Percentiles rank a stretch among this genome's conserved stretches.
Evolutionary conservation across 2,797 vertebrate species (phyloP).

Genomic region (Scleropages formosus): DNA sequence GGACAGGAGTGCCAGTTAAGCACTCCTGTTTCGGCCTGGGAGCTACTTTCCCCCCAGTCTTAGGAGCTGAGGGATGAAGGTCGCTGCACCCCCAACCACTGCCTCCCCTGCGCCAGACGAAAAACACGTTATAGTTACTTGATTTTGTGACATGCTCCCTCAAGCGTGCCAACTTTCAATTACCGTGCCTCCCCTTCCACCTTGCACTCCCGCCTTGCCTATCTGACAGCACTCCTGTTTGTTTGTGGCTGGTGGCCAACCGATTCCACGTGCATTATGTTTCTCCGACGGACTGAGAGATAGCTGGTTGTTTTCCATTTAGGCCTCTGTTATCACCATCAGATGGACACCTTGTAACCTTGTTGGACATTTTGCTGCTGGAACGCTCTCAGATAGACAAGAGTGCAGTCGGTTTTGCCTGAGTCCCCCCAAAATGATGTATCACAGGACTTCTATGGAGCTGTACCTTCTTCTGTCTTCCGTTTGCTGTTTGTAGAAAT

Average conservation of each 20-base stretch:
- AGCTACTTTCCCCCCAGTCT: neutral
- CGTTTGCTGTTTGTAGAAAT: neutral
- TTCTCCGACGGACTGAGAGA: conserved; percentile 62
- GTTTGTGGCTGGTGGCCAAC: conserved; percentile 71
- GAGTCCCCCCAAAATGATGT: conserved; percentile 8
- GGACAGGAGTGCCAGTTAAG: conserved; percentile 45
- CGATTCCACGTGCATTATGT: conserved; percentile 57
- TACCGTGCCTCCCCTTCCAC: conserved; percentile 64
- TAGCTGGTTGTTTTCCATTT: conserved; percentile 57
- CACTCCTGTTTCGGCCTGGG: conserved; percentile 15
- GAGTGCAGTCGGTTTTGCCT: neutral
- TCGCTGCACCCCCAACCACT: conserved; percentile 25
- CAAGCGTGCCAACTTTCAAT: conserved; percentile 78
- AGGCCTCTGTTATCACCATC: conserved; percentile 44
- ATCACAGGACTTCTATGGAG: neutral
- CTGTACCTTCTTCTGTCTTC: neutral
- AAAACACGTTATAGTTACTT: conserved; percentile 51
- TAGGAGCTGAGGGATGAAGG: conserved; percentile 17
- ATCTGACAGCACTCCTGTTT: conserved; percentile 55
- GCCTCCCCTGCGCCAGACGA: conserved; percentile 32
- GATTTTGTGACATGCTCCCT: conserved; percentile 69
- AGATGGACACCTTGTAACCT: conserved; percentile 38
- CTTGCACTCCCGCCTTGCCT: conserved; percentile 58
- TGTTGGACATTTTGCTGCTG: conserved; percentile 35
- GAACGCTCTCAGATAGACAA: conserved; percentile 30